A percentile compares a stretch with the other conserved stretches of the same genome.
phyloP scores from a whole-genome alignment of 2,797 vertebrate species.

The Gila robusta region DNA sequence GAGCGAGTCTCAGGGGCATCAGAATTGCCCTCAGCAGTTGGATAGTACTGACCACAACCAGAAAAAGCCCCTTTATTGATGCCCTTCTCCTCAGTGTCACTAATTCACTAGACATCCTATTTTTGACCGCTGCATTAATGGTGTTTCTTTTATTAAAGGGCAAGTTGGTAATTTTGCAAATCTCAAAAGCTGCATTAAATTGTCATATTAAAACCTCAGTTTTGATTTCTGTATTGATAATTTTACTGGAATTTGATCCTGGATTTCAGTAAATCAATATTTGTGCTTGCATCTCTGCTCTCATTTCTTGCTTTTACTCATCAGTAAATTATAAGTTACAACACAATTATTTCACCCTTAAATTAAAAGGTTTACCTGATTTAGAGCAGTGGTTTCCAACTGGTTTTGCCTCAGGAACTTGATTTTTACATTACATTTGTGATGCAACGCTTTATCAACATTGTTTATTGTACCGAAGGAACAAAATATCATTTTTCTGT shows the following conservation, averaged over 20 bases:
- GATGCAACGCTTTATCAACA: neutral
- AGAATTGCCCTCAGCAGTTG: conserved; percentile 40
- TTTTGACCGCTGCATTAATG: neutral
- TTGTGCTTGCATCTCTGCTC: neutral
- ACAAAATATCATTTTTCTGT: neutral
- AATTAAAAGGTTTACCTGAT: neutral
- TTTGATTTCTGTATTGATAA: conserved; percentile 17
- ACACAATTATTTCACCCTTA: neutral
- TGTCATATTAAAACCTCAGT: neutral
- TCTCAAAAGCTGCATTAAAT: neutral
- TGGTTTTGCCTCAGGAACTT: neutral
- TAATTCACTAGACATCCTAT: conserved; percentile 34
- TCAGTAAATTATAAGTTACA: conserved; percentile 1
- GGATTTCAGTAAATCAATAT: conserved; percentile 19
- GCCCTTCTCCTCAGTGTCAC: conserved; percentile 19
- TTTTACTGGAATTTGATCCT: conserved; percentile 5
- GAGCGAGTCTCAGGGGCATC: conserved; percentile 52
- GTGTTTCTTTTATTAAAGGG: neutral
- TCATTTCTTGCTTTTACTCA: neutral
- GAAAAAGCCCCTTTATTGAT: conserved; percentile 13
- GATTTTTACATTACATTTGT: neutral
- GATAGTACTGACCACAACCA: conserved; percentile 23
- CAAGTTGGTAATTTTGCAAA: neutral
- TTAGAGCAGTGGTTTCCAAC: neutral
- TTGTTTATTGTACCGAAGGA: neutral